Evolutionary conservation across 2,888 invertebrate genomes (phyloP).

Genomic region (Mactromeris polynyma): DNA sequence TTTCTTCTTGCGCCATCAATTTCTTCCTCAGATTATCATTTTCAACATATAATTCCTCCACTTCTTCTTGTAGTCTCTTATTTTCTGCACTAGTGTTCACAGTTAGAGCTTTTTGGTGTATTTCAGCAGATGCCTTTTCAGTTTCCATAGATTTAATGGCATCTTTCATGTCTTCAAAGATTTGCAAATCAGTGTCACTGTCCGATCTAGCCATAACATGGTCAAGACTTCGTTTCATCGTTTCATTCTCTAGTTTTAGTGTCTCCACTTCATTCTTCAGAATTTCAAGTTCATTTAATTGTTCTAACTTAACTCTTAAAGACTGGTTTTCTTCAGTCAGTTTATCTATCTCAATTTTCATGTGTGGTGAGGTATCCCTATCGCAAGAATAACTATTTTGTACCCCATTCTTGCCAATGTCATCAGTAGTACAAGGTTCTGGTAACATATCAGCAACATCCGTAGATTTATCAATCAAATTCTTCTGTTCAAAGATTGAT

Average conservation of each 20-base stretch:
- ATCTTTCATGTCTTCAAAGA: constrained; percentile 59
- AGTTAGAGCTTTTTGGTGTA: constrained; percentile 35
- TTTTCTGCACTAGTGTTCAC: constrained; percentile 52
- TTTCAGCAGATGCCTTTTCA: constrained; percentile 54
- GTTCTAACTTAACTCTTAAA: constrained; percentile 6
- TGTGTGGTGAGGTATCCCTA: neutral
- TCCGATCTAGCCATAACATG: constrained; percentile 41
- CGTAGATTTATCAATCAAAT: constrained; percentile 33
- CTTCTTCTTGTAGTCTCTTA: constrained; percentile 55
- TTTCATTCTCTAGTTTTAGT: constrained; percentile 40
- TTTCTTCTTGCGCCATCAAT: constrained; percentile 58
- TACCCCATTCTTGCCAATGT: neutral
- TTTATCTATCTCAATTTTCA: neutral
- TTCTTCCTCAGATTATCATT: constrained; percentile 54
- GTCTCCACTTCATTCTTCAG: constrained; percentile 27
- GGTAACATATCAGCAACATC: neutral
- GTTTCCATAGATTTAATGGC: constrained; percentile 47
- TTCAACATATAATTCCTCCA: constrained; percentile 52
- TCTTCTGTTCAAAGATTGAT: constrained; percentile 27
- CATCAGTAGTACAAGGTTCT: neutral
- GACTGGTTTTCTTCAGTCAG: constrained; percentile 31
- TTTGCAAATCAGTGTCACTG: constrained; percentile 56
- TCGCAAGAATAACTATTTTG: neutral
- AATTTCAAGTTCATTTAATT: constrained; percentile 16
- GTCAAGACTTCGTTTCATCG: constrained; percentile 39